These are phyloP conservation scores for Entomobrya proxima DNA, from an alignment of 2,888 invertebrate genomes.

Conservation along the genomic window DNA sequence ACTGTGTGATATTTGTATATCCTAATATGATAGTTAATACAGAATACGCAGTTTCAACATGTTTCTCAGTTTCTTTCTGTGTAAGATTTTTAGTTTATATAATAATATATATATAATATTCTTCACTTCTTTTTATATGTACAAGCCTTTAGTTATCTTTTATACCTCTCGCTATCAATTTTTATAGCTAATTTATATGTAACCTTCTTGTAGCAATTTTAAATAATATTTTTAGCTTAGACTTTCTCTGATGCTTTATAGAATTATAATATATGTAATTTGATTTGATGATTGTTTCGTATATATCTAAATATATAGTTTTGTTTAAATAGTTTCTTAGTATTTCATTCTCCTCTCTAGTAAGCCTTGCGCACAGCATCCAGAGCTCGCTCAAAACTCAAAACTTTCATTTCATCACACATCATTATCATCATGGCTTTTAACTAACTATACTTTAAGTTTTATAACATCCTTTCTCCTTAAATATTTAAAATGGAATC, in stretches of 20 bases:
- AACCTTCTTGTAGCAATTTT: not conserved
- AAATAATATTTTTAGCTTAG: no score
- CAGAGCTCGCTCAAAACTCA: no score
- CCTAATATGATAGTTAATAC: no score
- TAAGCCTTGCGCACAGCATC: constrained; percentile 39
- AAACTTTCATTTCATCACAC: no score
- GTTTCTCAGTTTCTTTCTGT: no score
- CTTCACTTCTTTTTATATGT: no score
- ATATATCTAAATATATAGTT: not conserved
- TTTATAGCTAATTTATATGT: not conserved
- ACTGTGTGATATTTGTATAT: no score
- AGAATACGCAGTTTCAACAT: not conserved
- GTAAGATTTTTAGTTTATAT: no score
- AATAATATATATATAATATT: no score
- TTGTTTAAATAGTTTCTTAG: constrained; percentile 7
- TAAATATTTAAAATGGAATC: constrained; percentile 56
- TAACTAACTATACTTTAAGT: not conserved
- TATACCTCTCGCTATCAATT: not conserved
- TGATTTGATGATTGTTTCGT: no score
- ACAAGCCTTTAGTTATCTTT: constrained; percentile 24
- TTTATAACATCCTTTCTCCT: not conserved
- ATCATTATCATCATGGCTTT: not conserved
- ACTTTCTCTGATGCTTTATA: no score
- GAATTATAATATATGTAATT: not conserved
- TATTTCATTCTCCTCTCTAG: not conserved